Conservation (phyloP, 2,888 invertebrate species). For the Aleiodes leptofemur region DNA sequence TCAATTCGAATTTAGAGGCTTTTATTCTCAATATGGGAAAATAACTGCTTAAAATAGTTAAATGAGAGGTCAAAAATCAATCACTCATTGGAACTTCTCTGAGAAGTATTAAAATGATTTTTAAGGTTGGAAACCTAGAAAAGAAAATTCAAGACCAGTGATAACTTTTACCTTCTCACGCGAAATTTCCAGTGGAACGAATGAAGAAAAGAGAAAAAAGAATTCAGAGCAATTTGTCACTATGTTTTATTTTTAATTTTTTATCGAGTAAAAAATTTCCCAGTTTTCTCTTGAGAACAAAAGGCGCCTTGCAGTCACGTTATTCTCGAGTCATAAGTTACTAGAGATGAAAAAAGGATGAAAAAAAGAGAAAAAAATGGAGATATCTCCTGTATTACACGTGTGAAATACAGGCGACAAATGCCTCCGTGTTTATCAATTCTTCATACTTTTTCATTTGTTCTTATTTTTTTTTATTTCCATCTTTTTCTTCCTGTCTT, state of each 20-base stretch:
- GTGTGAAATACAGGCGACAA: conserved; percentile 10
- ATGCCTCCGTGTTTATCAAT: conserved; percentile 29
- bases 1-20: too few species aligned
- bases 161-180: too few species aligned
- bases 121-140: too few species aligned
- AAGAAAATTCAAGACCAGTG: too few species aligned
- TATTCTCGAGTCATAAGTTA: conserved; percentile 9
- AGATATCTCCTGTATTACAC: not conserved
- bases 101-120: too few species aligned
- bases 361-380: not conserved
- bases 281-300: not conserved
- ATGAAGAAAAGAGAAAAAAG: not conserved
- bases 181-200: not conserved
- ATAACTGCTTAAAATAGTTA: too few species aligned
- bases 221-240: not conserved
- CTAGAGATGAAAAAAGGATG: conserved; percentile 15
- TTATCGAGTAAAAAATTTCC: not conserved
- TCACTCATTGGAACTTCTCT: too few species aligned
- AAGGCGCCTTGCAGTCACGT: not conserved
- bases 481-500: conserved; percentile 23
- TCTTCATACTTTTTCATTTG: conserved; percentile 4
- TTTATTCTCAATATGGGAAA: too few species aligned
- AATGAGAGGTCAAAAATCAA: too few species aligned
- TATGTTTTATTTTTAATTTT: conserved; percentile 19
- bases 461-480: not conserved